Evolutionary conservation across 1,140 invertebrate genomes (phyloP).

Genomic region (Lithobius niger): DNA sequence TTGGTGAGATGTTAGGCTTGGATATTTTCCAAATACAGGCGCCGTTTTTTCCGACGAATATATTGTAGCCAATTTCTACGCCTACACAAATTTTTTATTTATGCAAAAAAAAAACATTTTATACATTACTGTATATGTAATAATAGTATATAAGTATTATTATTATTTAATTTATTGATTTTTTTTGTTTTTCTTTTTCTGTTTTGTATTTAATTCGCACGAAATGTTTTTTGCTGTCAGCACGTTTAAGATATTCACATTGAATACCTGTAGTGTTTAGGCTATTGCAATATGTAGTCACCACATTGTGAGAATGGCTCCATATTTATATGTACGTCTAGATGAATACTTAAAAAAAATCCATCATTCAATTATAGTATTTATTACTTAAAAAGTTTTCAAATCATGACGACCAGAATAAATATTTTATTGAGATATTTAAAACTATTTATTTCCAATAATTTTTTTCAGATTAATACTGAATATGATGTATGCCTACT

Average conservation of each 20-base stretch:
- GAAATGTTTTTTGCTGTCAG: neutral
- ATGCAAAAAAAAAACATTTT: neutral
- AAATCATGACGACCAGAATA: slow-evolving; percentile 7
- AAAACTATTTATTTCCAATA: slow-evolving; percentile 9
- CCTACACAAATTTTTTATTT: neutral
- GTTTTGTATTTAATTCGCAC: neutral
- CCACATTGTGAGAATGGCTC: neutral
- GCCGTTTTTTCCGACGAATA: neutral
- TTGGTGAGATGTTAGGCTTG: slow-evolving; percentile 3
- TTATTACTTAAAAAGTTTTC: slow-evolving; percentile 10
- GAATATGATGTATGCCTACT: slow-evolving; percentile 5
- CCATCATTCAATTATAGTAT: slow-evolving; percentile 8
- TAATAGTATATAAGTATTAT: neutral
- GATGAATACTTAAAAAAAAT: slow-evolving; percentile 8
- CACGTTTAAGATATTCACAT: neutral
- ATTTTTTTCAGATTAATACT: slow-evolving; percentile 7
- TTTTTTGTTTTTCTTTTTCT: neutral
- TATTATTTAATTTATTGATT: slow-evolving; percentile 1
- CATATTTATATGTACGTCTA: slow-evolving; percentile 5
- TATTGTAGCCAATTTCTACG: neutral
- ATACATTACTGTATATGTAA: neutral
- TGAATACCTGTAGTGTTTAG: slow-evolving; percentile 4
- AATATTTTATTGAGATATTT: slow-evolving; percentile 10
- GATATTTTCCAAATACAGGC: neutral
- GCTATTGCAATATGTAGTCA: slow-evolving; percentile 5